phyloP scores from a whole-genome alignment of 1,140 invertebrate genomes.

The Bombus pascuorum region DNA sequence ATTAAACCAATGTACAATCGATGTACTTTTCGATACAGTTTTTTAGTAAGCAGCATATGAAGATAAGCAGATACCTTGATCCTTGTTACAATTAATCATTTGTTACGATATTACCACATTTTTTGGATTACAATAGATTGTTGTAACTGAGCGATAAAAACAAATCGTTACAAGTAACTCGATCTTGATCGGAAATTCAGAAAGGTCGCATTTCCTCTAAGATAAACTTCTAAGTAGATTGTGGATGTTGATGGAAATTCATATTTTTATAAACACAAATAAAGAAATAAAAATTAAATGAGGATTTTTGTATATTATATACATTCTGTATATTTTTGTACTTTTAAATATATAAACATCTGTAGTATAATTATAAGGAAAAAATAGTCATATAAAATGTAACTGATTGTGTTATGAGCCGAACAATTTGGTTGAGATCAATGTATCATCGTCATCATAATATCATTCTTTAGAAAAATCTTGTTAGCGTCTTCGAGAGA shows the following conservation, averaged over 20 bases:
- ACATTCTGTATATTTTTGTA: no score
- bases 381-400: no score
- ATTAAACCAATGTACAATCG: background rate
- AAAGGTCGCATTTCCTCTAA: background rate
- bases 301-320: background rate
- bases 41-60: background rate
- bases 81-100: background rate
- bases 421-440: constrained; percentile 8
- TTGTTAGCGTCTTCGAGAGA: background rate
- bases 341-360: no score
- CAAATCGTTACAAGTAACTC: background rate
- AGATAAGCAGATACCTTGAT: background rate
- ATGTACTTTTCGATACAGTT: background rate
- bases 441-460: background rate
- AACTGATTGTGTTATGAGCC: background rate
- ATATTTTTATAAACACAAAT: background rate
- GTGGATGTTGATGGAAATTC: background rate
- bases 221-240: background rate
- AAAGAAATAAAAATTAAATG: background rate
- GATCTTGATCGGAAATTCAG: background rate
- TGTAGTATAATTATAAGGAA: background rate
- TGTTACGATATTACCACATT: no score
- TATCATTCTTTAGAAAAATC: background rate
- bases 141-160: background rate
- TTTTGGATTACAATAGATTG: background rate